Base-by-base conservation (phyloP, 2,888 invertebrate species). In the Caenorhabditis macrosperma region DNA sequence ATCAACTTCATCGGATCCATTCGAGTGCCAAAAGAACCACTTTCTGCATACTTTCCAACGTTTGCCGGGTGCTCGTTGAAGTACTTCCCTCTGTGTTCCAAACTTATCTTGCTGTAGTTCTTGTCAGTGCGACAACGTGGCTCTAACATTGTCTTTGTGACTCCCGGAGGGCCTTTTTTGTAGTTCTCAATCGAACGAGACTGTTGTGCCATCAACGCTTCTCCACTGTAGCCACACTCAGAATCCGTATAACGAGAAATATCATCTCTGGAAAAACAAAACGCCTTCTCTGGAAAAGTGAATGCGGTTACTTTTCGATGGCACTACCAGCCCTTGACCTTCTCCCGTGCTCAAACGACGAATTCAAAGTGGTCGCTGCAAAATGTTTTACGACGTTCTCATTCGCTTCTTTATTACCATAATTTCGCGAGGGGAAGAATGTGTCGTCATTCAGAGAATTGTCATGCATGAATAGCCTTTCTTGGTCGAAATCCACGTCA, bases 101-200 rank as follows among this genome's bases (percentile, higher is more conserved):
- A 41, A 33, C 22, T 66, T 17, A 66, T 57, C 26, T 66, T 75
- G 5, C 38, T 38, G 26, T 50, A 60, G 2, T 44, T 48, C 41
- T 30, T 50, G 0, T 75, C 66, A 5, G 10, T 17, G 2, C 72
- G 55, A n/a, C 10, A 24, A 10, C 66, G 48, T n/a, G 74, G 74
- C 20, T 74, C 74, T 9, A 74, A n/a, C 57, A 74, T 64, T n/a
- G 74, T 74, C 57, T 75, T 75, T n/a, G 59, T 59, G 10, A 75
- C 66, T 7, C 28, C 52, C 6, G 17, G 17, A 3, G 46, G 7
- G 3, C 28, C 5, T 17, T 57, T 72, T 26, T 57, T 72, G 64
- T 46, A 48, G 35, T 20, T 54, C 7, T 71, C 71, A 12, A 52
- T 54, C 0, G 71, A 71, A n/a, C 54, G 52, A 17, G 61, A 61